Percentiles rank a stretch among this genome's conserved stretches.
Evolutionary conservation across 1,140 invertebrate genomes (phyloP).

Genomic region (Papilio polytes): DNA sequence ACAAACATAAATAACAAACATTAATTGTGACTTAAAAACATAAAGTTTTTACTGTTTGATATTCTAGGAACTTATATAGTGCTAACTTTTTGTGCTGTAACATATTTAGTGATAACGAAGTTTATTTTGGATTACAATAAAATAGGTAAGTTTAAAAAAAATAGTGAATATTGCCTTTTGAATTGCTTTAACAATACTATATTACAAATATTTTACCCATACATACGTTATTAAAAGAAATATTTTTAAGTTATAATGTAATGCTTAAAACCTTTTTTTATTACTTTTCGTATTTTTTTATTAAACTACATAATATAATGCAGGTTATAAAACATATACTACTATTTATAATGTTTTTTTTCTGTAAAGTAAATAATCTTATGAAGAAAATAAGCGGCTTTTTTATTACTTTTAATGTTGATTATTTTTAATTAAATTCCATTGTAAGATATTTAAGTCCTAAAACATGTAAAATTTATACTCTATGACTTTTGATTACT

Average conservation of each 20-base stretch:
- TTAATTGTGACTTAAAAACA: background rate
- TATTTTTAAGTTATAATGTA: background rate
- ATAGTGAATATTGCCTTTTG: background rate
- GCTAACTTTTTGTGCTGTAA: background rate
- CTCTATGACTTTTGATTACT: too few species aligned
- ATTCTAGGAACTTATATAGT: background rate
- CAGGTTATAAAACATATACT: too few species aligned
- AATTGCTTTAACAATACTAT: background rate
- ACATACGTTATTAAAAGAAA: background rate
- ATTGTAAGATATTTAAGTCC: too few species aligned
- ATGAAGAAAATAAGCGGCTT: too few species aligned
- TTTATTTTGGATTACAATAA: slow-evolving; percentile 23
- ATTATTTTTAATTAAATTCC: too few species aligned
- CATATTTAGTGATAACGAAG: background rate
- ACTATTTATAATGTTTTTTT: too few species aligned
- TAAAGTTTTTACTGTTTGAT: background rate
- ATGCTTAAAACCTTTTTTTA: background rate
- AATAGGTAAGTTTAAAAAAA: background rate
- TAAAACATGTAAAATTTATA: too few species aligned
- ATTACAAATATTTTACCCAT: background rate
- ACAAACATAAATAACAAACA: slow-evolving; percentile 35
- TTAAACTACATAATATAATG: too few species aligned
- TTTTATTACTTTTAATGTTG: too few species aligned
- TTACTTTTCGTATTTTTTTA: too few species aligned
- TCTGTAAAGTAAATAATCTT: too few species aligned